Evolutionary conservation across 2,888 invertebrate species (phyloP).

Genomic region (Helobdella robusta): DNA sequence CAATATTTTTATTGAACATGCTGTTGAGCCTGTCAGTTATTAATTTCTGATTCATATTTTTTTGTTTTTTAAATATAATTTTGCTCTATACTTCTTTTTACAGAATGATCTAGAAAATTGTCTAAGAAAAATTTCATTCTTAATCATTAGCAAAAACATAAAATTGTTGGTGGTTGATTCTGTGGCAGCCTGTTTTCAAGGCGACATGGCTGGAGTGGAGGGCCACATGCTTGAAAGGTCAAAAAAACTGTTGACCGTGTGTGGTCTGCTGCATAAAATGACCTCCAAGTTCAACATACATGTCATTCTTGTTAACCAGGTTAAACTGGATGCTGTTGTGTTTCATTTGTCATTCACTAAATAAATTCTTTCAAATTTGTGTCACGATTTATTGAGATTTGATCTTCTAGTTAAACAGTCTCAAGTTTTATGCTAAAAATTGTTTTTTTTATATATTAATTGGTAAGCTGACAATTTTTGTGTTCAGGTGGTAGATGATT

Average conservation of each 20-base stretch:
- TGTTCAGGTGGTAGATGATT: constrained; percentile 30
- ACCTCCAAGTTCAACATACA: constrained; percentile 55
- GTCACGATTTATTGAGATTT: neutral
- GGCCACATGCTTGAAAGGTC: constrained; percentile 39
- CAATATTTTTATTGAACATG: constrained; percentile 61
- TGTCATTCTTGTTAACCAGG: constrained; percentile 66
- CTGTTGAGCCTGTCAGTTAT: constrained; percentile 54
- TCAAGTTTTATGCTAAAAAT: too few relatives aligned
- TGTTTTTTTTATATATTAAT: neutral
- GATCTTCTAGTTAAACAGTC: too few relatives aligned
- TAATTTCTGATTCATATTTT: neutral
- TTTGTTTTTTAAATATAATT: neutral
- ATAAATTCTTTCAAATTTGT: constrained; percentile 1
- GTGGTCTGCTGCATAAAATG: constrained; percentile 55
- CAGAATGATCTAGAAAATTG: constrained; percentile 42
- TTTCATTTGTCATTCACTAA: neutral
- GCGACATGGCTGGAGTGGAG: constrained; percentile 44
- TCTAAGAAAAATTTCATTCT: constrained; percentile 54
- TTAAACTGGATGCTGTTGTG: constrained; percentile 43
- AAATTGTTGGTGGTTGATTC: constrained; percentile 65
- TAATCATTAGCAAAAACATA: constrained; percentile 54
- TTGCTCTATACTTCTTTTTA: constrained; percentile 9
- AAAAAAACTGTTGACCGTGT: constrained; percentile 50
- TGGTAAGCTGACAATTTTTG: constrained; percentile 9
- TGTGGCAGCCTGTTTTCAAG: constrained; percentile 61